Evolutionary conservation across 2,888 invertebrate genomes (phyloP).

Genomic region (Tetheella fluctuosa): DNA sequence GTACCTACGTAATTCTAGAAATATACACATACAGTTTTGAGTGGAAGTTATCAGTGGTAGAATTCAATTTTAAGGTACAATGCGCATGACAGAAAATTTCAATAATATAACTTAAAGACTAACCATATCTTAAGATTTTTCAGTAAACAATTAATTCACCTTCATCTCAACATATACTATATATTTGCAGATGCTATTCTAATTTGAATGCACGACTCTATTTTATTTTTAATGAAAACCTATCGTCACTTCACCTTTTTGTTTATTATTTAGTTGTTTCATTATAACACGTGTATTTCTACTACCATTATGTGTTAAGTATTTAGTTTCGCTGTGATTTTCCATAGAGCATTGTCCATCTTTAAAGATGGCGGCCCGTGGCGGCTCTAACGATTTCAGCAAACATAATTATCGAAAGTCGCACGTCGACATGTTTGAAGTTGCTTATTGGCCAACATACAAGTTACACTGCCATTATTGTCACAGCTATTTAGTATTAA

Average conservation of each 20-base stretch:
- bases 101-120: too few relatives aligned
- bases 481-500: slow-evolving; percentile 51
- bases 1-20: not conserved
- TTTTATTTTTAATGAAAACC: too few relatives aligned
- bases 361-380: slow-evolving; percentile 60
- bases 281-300: slow-evolving; percentile 9
- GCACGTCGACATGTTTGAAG: slow-evolving; percentile 73
- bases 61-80: too few relatives aligned
- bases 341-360: slow-evolving; percentile 45
- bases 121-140: too few relatives aligned
- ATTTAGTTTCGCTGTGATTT: slow-evolving; percentile 50
- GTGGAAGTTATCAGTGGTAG: too few relatives aligned
- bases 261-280: not conserved
- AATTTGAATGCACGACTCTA: not conserved
- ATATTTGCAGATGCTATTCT: too few relatives aligned
- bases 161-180: too few relatives aligned
- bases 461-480: slow-evolving; percentile 41
- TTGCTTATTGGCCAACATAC: slow-evolving; percentile 71
- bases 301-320: slow-evolving; percentile 27
- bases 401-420: slow-evolving; percentile 83
- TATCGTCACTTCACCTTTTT: not conserved
- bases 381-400: slow-evolving; percentile 68
- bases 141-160: too few relatives aligned
- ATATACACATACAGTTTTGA: not conserved
- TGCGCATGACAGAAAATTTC: too few relatives aligned